Evolutionary conservation across 2,797 vertebrate genomes (phyloP).

Genomic region (Hypotaenidia philippensis): DNA sequence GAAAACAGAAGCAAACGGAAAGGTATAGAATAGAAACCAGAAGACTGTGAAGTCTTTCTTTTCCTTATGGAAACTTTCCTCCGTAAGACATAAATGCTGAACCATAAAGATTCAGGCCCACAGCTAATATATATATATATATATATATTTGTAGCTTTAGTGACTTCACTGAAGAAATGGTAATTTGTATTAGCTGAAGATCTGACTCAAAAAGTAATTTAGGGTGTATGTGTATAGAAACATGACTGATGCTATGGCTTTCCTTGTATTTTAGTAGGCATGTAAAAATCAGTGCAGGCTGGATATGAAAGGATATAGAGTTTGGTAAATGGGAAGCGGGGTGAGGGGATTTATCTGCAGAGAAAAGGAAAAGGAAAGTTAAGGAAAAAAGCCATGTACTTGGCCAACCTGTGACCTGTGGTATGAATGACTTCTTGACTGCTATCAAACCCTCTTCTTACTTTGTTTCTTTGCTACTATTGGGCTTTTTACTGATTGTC

Average conservation of each 20-base stretch:
- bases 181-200: not conserved
- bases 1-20: not conserved
- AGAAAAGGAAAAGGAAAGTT: not conserved
- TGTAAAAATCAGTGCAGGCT: not conserved
- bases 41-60: not conserved
- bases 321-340: not conserved
- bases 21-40: not conserved
- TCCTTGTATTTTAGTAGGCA: not conserved
- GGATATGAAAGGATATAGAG: not conserved
- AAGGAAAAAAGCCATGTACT: not conserved
- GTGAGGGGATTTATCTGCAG: not conserved
- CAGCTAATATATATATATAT: not conserved
- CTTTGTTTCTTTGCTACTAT: not conserved
- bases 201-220: not conserved
- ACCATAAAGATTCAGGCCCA: not conserved
- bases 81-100: not conserved
- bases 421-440: not conserved
- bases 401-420: not conserved
- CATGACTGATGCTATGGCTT: not conserved
- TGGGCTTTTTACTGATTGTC: not conserved
- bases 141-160: not conserved
- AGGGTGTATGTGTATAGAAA: not conserved
- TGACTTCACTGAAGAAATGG: not conserved
- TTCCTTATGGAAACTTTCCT: not conserved
- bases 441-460: not conserved